Conservation (phyloP, 2,888 invertebrate species). For the Drosophila recens region DNA sequence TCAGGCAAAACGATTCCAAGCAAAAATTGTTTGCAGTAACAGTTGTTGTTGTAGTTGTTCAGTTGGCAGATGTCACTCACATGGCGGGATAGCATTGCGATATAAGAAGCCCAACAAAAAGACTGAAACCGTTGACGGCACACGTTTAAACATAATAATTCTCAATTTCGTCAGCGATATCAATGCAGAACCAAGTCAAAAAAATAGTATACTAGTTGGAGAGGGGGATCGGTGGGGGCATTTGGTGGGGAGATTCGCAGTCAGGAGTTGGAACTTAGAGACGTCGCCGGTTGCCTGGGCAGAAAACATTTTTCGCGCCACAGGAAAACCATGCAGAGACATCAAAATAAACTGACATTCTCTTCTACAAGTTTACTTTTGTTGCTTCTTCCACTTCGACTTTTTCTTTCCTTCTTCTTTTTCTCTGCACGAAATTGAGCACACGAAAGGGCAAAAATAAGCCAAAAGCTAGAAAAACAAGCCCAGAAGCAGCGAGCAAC, state of each 20-base stretch:
- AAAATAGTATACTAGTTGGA: not conserved
- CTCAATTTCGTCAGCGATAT: constrained; percentile 81
- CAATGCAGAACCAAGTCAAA: constrained; percentile 51
- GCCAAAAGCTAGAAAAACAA: constrained; percentile 50
- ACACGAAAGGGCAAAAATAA: constrained; percentile 62
- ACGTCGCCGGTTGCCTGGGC: constrained; percentile 3
- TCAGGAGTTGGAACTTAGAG: not conserved
- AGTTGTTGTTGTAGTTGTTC: constrained; percentile 16
- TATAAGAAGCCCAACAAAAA: constrained; percentile 47
- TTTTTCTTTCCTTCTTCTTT: constrained; percentile 6
- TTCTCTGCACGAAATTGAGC: constrained; percentile 66
- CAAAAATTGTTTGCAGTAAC: constrained; percentile 35
- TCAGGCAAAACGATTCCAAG: constrained; percentile 14
- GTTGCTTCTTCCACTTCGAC: not conserved
- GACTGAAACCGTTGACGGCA: constrained; percentile 50
- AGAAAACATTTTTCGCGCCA: constrained; percentile 35
- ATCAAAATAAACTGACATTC: constrained; percentile 78
- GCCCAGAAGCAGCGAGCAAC: constrained; percentile 31
- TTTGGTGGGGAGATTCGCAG: not conserved
- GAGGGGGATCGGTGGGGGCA: not conserved
- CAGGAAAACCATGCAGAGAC: constrained; percentile 75
- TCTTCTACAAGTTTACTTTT: constrained; percentile 36
- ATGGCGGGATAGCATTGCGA: constrained; percentile 25
- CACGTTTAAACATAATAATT: constrained; percentile 81
- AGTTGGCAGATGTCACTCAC: constrained; percentile 37